Conservation (phyloP, 2,888 invertebrate species). For the Pecten maximus region DNA sequence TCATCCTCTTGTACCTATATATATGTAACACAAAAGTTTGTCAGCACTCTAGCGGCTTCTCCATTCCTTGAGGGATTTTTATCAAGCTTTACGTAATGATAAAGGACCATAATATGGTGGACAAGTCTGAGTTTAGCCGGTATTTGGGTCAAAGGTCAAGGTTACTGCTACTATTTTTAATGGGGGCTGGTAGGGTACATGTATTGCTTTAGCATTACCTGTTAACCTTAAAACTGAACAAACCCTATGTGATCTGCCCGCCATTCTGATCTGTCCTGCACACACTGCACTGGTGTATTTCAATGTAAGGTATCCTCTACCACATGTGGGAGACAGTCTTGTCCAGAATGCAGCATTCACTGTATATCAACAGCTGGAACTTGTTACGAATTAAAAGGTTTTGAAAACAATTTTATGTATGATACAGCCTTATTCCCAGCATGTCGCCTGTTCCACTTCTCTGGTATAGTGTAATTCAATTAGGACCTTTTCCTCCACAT, state of each 20-base stretch:
- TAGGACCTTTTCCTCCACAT: conserved; percentile 11
- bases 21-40: no score
- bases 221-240: no score
- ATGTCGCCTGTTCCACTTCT: conserved; percentile 2
- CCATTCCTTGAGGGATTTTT: no score
- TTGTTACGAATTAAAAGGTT: conserved; percentile 26
- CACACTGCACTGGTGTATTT: not conserved
- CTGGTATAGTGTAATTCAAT: not conserved
- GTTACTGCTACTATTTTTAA: no score
- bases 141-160: no score
- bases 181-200: no score
- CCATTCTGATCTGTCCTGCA: not conserved
- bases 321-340: not conserved
- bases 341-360: not conserved
- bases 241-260: not conserved
- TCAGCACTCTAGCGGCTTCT: no score
- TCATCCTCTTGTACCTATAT: no score
- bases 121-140: no score
- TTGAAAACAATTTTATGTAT: conserved; percentile 30
- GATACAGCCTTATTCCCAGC: not conserved
- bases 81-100: no score
- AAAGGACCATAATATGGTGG: no score
- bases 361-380: not conserved
- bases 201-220: no score
- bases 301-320: not conserved